Evolutionary conservation across 2,888 invertebrate genomes (phyloP).

Genomic region (Carcina quercana): DNA sequence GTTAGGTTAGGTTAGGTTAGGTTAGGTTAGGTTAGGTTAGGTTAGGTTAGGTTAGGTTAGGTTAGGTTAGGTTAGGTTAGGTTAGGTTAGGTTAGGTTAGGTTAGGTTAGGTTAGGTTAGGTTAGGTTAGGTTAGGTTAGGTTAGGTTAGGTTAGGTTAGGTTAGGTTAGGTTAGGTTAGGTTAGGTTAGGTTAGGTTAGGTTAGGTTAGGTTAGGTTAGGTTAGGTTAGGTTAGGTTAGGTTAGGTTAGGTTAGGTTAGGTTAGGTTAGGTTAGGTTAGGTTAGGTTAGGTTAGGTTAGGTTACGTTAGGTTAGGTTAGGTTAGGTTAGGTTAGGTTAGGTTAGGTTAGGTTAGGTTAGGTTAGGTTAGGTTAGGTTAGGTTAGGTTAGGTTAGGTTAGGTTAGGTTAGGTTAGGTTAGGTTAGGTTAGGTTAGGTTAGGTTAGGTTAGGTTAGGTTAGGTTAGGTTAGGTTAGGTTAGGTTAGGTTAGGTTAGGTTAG

Average conservation of each 20-base stretch:
- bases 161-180: slow-evolving; percentile 15
- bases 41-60: slow-evolving; percentile 5
- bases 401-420: too few relatives aligned
- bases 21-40: slow-evolving; percentile 5
- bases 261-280: slow-evolving; percentile 17
- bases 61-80: slow-evolving; percentile 9
- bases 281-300: slow-evolving; percentile 15
- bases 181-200: slow-evolving; percentile 14
- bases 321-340: too few relatives aligned
- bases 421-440: too few relatives aligned
- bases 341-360: too few relatives aligned
- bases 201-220: slow-evolving; percentile 15
- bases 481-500: too few relatives aligned
- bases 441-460: too few relatives aligned
- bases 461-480: too few relatives aligned
- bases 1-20: slow-evolving; percentile 7
- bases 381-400: too few relatives aligned
- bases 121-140: slow-evolving; percentile 17
- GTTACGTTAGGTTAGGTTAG: too few relatives aligned
- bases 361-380: too few relatives aligned
- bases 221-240: slow-evolving; percentile 17
- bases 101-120: slow-evolving; percentile 12
- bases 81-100: slow-evolving; percentile 14
- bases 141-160: slow-evolving; percentile 13
- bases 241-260: slow-evolving; percentile 16